Evolutionary conservation across 2,797 vertebrate species (phyloP).

Genomic region (Myiothlypis coronata): DNA sequence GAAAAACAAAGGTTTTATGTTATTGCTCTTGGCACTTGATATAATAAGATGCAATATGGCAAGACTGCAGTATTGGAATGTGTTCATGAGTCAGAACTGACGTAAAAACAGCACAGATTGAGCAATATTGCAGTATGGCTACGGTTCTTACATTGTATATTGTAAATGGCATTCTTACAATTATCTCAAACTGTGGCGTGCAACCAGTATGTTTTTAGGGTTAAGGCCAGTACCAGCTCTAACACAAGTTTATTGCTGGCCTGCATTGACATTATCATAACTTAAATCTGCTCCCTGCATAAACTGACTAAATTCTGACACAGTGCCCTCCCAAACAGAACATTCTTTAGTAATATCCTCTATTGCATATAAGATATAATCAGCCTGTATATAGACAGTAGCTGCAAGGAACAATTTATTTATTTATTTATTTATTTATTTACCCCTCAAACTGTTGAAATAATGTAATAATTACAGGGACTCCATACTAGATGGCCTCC

Average conservation of each 20-base stretch:
- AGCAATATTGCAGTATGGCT: not conserved
- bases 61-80: not conserved
- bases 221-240: not conserved
- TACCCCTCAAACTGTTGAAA: not conserved
- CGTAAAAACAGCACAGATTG: not conserved
- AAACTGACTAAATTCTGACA: not conserved
- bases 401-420: not conserved
- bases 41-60: conserved; percentile 19
- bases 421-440: not conserved
- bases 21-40: conserved; percentile 26
- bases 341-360: not conserved
- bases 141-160: not conserved
- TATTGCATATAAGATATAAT: not conserved
- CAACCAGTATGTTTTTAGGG: not conserved
- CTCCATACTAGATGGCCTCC: not conserved
- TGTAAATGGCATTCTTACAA: not conserved
- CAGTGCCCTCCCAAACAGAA: not conserved
- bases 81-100: not conserved
- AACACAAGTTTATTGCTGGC: not conserved
- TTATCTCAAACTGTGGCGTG: not conserved
- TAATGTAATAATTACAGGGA: not conserved
- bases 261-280: not conserved
- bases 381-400: not conserved
- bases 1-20: conserved; percentile 47
- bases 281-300: not conserved